These are phyloP conservation scores for Australoheros scitulus DNA, from an alignment of 2,113 vertebrate species.

Conservation along the genomic window DNA sequence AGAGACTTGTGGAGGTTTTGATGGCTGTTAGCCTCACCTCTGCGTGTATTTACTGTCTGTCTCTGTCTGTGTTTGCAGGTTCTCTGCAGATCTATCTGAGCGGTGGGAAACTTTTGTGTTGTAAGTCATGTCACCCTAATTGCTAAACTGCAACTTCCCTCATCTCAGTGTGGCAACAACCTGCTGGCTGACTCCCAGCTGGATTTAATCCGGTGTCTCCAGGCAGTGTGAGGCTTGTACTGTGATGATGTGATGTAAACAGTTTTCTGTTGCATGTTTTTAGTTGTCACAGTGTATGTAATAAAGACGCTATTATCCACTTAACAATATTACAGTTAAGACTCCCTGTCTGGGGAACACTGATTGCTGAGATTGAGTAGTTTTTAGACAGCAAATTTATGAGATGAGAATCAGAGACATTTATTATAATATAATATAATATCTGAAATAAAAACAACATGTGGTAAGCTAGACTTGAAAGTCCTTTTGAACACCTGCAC, in stretches of 20 bases:
- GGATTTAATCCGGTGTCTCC: neutral
- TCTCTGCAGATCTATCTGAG: neutral
- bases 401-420: conserved; percentile 36
- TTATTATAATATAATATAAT: conserved; percentile 40
- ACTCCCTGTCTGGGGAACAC: conserved; percentile 20
- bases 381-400: conserved; percentile 41
- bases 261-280: conserved; percentile 1
- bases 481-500: neutral
- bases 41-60: conserved; percentile 8
- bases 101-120: neutral
- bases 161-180: neutral
- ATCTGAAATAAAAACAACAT: conserved; percentile 33
- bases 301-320: conserved; percentile 14
- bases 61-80: conserved; percentile 11
- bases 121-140: neutral
- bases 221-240: neutral
- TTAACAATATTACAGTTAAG: conserved; percentile 18
- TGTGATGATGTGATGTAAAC: conserved; percentile 13
- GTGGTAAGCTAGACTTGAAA: neutral
- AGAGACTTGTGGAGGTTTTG: neutral
- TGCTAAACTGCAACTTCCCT: conserved; percentile 2
- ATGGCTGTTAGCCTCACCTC: neutral
- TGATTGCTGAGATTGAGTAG: conserved; percentile 6
- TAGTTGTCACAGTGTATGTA: conserved; percentile 48
- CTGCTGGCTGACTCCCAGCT: neutral